Percentiles rank a stretch among this genome's conserved stretches.
These are phyloP conservation scores for Eupithecia exiguata DNA, from an alignment of 2,888 invertebrate species.

Conservation along the genomic window DNA sequence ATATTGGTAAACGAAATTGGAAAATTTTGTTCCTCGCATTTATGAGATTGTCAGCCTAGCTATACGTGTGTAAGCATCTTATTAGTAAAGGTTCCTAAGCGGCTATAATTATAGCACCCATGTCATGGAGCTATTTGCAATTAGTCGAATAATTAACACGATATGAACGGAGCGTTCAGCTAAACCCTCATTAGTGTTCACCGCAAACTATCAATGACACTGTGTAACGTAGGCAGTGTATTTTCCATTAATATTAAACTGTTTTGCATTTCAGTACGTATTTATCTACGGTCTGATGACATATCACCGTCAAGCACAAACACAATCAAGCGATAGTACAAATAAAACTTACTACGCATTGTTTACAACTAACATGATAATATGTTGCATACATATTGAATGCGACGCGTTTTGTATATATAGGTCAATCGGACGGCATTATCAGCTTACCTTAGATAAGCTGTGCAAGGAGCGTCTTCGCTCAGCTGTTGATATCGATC, in stretches of 20 bases:
- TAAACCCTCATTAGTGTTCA: constrained; percentile 21
- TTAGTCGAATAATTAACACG: constrained; percentile 19
- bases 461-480: constrained; percentile 61
- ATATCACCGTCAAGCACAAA: constrained; percentile 21
- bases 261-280: neutral
- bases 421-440: constrained; percentile 54
- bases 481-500: constrained; percentile 77
- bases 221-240: constrained; percentile 6
- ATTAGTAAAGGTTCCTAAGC: neutral
- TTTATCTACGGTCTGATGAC: neutral
- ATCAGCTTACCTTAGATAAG: constrained; percentile 67
- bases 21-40: constrained; percentile 7
- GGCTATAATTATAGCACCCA: neutral
- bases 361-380: constrained; percentile 28
- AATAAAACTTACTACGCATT: constrained; percentile 39
- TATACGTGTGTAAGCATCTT: neutral
- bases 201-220: constrained; percentile 12
- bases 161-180: constrained; percentile 13
- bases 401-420: constrained; percentile 41
- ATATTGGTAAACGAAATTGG: neutral
- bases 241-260: constrained; percentile 15
- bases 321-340: constrained; percentile 11
- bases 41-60: neutral
- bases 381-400: constrained; percentile 38
- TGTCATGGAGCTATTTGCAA: constrained; percentile 10